phyloP scores from a whole-genome alignment of 2,113 vertebrate genomes.

The Crypturellus undulatus region DNA sequence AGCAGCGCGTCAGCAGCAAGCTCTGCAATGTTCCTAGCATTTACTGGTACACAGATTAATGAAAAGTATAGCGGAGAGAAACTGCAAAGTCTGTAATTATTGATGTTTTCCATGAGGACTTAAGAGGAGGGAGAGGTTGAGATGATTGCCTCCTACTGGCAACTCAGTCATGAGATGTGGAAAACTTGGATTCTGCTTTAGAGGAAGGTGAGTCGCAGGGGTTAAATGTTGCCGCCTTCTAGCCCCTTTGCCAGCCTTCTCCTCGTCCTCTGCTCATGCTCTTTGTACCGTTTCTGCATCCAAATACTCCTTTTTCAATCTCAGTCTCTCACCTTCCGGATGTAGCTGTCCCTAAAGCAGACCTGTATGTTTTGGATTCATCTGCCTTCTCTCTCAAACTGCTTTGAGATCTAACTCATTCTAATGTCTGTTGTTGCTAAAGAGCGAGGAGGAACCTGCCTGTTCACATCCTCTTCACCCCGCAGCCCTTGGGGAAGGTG shows the following conservation, averaged over 20 bases:
- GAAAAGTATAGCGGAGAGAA: neutral
- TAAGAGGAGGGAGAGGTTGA: neutral
- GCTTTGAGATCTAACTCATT: neutral
- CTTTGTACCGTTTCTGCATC: neutral
- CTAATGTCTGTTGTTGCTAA: neutral
- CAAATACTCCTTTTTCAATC: fast-evolving
- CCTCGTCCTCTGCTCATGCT: neutral
- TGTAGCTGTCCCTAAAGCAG: neutral
- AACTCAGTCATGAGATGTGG: neutral
- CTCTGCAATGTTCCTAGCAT: neutral
- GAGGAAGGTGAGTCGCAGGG: neutral
- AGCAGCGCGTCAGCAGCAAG: neutral
- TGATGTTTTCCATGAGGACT: neutral
- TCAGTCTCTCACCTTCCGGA: neutral
- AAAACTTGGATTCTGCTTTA: neutral
- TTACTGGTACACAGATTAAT: neutral
- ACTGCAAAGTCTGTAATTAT: neutral
- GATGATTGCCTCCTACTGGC: neutral
- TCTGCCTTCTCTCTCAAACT: neutral
- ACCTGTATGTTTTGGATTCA: neutral
- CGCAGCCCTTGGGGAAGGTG: neutral
- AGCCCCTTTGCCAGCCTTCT: neutral
- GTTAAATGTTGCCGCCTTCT: neutral
- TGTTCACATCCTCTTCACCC: neutral
- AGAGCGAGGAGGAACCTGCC: neutral